A percentile compares a stretch with the other conserved stretches of the same genome.
Evolutionary conservation across 2,113 vertebrate genomes (phyloP).

Genomic region (Asarcornis scutulata): DNA sequence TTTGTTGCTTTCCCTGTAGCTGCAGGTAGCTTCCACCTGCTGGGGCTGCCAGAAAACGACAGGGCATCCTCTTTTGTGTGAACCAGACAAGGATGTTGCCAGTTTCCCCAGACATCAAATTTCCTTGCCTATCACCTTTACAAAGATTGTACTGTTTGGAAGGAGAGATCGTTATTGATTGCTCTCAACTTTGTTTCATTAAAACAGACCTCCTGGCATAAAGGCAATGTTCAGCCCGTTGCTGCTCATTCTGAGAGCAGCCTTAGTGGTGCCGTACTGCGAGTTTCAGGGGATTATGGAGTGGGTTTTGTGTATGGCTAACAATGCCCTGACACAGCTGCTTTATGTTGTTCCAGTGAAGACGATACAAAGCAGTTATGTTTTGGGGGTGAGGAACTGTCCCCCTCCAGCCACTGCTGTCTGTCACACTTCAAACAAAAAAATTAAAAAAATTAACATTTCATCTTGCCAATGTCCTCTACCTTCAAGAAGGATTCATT

Average conservation of each 20-base stretch:
- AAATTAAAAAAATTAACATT: slow-evolving; percentile 74
- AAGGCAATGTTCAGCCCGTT: slow-evolving; percentile 28
- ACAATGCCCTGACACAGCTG: not conserved
- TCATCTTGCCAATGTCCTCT: slow-evolving; percentile 82
- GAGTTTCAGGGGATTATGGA: not conserved
- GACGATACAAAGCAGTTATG: slow-evolving; percentile 50
- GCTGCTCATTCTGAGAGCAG: not conserved
- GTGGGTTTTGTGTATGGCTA: not conserved
- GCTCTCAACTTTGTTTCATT: slow-evolving; percentile 16
- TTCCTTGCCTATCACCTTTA: not conserved
- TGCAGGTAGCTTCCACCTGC: not conserved
- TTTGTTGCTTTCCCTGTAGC: not conserved
- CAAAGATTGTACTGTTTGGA: not conserved
- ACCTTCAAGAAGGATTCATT: slow-evolving; percentile 81
- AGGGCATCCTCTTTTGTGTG: not conserved
- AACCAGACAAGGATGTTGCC: not conserved
- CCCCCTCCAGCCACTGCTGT: slow-evolving; percentile 64
- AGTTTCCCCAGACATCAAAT: not conserved
- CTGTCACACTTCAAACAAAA: slow-evolving; percentile 54
- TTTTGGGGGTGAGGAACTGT: slow-evolving; percentile 70
- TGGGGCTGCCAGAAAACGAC: not conserved
- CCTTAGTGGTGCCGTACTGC: not conserved
- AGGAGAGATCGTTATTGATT: not conserved
- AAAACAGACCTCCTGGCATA: not conserved
- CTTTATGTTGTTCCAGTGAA: slow-evolving; percentile 46